These are phyloP conservation scores for Thalpophila matura DNA, from an alignment of 2,888 invertebrate species.

Conservation along the genomic window DNA sequence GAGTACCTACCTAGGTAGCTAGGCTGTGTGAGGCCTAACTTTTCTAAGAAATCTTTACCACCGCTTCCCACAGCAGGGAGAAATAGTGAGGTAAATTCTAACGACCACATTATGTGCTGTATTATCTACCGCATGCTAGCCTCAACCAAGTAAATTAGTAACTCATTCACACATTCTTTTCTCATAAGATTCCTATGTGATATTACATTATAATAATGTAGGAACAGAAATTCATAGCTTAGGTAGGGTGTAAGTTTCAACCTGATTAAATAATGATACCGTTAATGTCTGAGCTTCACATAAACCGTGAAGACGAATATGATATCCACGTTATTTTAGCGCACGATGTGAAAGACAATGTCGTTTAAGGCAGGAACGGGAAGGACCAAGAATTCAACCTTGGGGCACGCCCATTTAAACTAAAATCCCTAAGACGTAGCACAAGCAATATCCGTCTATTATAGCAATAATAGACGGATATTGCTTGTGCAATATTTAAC, in stretches of 20 bases:
- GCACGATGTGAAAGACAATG: not conserved
- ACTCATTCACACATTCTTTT: constrained; percentile 59
- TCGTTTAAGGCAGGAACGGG: not conserved
- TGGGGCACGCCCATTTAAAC: not conserved
- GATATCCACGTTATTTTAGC: not conserved
- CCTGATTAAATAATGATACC: not conserved
- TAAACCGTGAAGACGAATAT: not conserved
- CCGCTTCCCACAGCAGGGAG: constrained; percentile 46
- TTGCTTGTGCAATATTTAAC: not conserved
- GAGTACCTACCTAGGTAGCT: constrained; percentile 20
- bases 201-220: constrained; percentile 45
- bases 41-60: constrained; percentile 40
- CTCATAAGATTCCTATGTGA: constrained; percentile 50
- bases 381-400: constrained; percentile 4
- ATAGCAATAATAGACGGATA: too few relatives aligned
- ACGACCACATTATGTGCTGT: constrained; percentile 42
- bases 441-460: not conserved
- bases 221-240: constrained; percentile 4
- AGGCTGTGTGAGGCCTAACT: constrained; percentile 19
- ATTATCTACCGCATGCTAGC: constrained; percentile 30
- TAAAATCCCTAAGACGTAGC: not conserved
- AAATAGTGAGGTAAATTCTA: constrained; percentile 39
- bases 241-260: not conserved
- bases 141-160: constrained; percentile 41
- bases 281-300: not conserved